Conservation (phyloP, 2,797 vertebrate species). For the Semotilus atromaculatus region DNA sequence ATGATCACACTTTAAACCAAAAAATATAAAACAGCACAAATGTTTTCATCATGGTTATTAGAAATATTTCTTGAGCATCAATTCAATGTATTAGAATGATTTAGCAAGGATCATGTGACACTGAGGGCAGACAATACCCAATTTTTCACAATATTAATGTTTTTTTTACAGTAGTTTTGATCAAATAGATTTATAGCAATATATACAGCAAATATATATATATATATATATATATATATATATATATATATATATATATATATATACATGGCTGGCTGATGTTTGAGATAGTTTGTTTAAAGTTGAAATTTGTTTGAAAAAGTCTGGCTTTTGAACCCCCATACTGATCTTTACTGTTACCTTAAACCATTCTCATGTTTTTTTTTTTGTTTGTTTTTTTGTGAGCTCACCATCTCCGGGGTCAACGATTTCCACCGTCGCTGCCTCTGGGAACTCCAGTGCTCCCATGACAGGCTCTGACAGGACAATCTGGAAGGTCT, state of each 20-base stretch:
- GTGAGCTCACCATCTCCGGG: conserved; percentile 81
- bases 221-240: no score
- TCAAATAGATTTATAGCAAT: not conserved
- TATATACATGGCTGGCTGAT: not conserved
- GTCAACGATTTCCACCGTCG: conserved; percentile 83
- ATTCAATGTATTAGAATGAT: no score
- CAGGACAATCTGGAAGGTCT: conserved; percentile 83
- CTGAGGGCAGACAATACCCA: no score
- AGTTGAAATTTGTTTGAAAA: not conserved
- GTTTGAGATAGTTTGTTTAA: not conserved
- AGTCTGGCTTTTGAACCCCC: not conserved
- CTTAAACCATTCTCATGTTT: not conserved
- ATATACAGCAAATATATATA: not conserved
- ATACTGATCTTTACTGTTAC: not conserved
- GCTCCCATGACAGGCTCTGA: conserved; percentile 84
- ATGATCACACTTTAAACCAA: no score
- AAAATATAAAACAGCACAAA: no score
- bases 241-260: no score
- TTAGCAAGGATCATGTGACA: no score
- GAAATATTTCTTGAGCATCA: no score
- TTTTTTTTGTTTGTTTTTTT: not conserved
- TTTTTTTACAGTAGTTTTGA: not conserved
- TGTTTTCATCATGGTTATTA: no score
- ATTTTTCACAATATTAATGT: not conserved
- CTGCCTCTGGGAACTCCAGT: conserved; percentile 77